phyloP scores from a whole-genome alignment of 2,797 vertebrate genomes.

The Tauraco hartlaubi region DNA sequence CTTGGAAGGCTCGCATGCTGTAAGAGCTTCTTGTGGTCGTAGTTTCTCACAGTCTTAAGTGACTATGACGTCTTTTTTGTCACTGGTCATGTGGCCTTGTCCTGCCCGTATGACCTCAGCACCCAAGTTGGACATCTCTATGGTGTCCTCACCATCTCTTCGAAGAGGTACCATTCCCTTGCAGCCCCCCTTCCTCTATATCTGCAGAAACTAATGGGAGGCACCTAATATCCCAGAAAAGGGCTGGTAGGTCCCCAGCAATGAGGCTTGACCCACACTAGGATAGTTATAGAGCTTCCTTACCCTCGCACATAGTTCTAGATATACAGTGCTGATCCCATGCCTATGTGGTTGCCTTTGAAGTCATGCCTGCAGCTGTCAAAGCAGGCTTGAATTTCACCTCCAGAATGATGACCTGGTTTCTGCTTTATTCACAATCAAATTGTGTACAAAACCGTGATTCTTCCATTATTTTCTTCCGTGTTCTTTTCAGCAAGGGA shows the following conservation, averaged over 20 bases:
- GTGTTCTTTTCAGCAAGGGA: not conserved
- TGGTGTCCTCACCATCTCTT: not conserved
- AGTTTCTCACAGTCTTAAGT: not conserved
- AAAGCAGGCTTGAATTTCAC: not conserved
- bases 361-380: not conserved
- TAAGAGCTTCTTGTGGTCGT: not conserved
- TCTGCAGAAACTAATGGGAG: not conserved
- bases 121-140: not conserved
- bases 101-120: not conserved
- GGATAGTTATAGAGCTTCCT: not conserved
- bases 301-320: fast-evolving
- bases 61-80: not conserved
- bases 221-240: not conserved
- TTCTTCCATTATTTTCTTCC: not conserved
- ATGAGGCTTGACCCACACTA: not conserved
- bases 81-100: not conserved
- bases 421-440: not conserved
- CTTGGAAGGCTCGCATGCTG: not conserved
- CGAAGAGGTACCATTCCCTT: not conserved
- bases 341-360: not conserved
- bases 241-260: not conserved
- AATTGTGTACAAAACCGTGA: not conserved
- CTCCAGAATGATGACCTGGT: not conserved
- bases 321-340: not conserved
- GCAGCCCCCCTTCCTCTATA: not conserved